phyloP scores from a whole-genome alignment of 2,113 vertebrate genomes.

The Oplegnathus fasciatus region DNA sequence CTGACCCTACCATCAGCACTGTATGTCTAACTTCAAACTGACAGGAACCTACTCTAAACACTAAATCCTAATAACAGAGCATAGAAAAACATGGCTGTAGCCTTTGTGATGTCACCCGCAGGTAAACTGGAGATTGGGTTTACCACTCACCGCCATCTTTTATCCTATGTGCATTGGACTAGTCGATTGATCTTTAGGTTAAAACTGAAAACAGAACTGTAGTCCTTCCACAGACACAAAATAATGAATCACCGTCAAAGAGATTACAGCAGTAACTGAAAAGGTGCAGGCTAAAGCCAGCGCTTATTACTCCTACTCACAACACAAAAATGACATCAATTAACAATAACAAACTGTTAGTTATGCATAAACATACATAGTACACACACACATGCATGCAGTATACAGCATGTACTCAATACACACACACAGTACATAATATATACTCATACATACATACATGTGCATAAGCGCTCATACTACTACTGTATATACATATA shows the following conservation, averaged over 20 bases:
- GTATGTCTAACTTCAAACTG: neutral
- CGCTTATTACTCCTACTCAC: neutral
- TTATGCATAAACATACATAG: neutral
- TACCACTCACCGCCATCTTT: neutral
- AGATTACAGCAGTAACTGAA: neutral
- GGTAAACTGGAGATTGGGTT: neutral
- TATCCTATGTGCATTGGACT: neutral
- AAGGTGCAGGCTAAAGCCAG: neutral
- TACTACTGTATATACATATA: too few species aligned
- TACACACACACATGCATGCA: too few species aligned
- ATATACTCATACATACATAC: neutral
- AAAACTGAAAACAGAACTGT: neutral
- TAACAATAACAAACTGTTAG: neutral
- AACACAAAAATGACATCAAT: neutral
- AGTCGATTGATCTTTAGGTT: neutral
- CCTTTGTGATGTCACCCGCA: neutral
- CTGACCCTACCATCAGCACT: constrained; percentile 11
- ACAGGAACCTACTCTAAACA: neutral
- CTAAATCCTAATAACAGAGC: neutral
- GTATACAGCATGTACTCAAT: neutral
- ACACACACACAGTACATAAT: neutral
- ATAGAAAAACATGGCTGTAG: neutral
- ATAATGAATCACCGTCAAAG: neutral
- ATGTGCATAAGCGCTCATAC: too few species aligned
- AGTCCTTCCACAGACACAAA: neutral